These are phyloP conservation scores for Maconellicoccus hirsutus DNA, from an alignment of 1,140 invertebrate species.

Conservation along the genomic window DNA sequence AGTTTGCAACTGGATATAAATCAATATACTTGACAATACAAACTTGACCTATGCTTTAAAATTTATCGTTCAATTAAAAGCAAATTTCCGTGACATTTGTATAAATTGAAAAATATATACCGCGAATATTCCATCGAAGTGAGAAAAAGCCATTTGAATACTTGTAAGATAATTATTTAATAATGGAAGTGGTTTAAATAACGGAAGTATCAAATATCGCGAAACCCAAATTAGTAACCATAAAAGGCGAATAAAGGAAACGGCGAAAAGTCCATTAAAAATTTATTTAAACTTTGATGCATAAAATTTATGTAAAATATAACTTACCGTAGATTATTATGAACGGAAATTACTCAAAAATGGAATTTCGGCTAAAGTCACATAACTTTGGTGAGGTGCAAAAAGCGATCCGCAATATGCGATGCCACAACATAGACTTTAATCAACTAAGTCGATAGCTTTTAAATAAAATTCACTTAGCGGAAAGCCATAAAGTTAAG, in stretches of 20 bases:
- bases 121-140: too few species aligned
- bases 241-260: too few species aligned
- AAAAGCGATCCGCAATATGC: not conserved
- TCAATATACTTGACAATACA: not conserved
- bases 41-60: not conserved
- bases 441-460: conserved; percentile 8
- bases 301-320: not conserved
- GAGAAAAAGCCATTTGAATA: too few species aligned
- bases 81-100: not conserved
- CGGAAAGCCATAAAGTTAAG: not conserved
- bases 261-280: not conserved
- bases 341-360: not conserved
- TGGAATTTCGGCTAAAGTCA: not conserved
- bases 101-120: too few species aligned
- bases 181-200: too few species aligned
- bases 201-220: too few species aligned
- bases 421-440: not conserved
- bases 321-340: not conserved
- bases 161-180: too few species aligned
- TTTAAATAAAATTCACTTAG: conserved; percentile 10
- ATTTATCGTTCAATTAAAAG: not conserved
- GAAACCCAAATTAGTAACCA: too few species aligned
- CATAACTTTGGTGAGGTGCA: not conserved
- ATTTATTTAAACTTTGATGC: not conserved
- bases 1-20: not conserved